Base-by-base conservation (phyloP, 37 sponge, comb jelly and placozoan species). In the Bolinopsis microptera region DNA sequence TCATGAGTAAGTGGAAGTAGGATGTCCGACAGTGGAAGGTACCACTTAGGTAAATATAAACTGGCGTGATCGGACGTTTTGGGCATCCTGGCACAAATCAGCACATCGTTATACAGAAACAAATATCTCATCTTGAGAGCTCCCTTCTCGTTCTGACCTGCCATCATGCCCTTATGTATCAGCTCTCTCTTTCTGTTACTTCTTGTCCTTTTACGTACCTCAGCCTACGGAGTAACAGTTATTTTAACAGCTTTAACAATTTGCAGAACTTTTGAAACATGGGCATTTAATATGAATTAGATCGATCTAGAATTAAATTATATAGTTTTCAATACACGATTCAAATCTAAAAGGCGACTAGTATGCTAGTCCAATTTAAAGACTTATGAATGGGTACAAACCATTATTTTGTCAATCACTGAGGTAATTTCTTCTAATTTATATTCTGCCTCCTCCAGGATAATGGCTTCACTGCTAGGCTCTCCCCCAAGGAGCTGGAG, bases 61-160 rank as follows among this genome's bases (percentile, higher is more conserved):
- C 61, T 41, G 28, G 90, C 61, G 41, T 86, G 90, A 30, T 86
- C 90, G 0, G 41, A 39, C 1, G 90, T 41, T 26, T 38, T 28
- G 1, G 61, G n/a, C 90, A 86, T 86, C 36, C 90, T 86, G 30
- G 90, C 90, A 86, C 90, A 86, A 9, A 86, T 34, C 90, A 86
- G 30, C 26, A 86, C 90, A 40, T 86, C 90, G 61, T 86, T 86
- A n/a, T 86, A 86, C n/a, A 86, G 61, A 30, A 86, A 86, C 38
- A 86, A 38, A 86, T 86, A 86, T 27, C 90, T 8, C 61, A 86
- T 86, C 61, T 86, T 86, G 2, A 86, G 90, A 8, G n/a, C 30
- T 41, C 48, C 25, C 26, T 86, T 86, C 61, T 86, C 90, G 61
- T 86, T 86, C 83, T 86, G 90, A 24, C 90, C 90, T 28, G 90